A percentile compares a stretch with the other conserved stretches of the same genome.
phyloP scores from a whole-genome alignment of 2,888 invertebrate genomes.

The Andrena chrysosceles region DNA sequence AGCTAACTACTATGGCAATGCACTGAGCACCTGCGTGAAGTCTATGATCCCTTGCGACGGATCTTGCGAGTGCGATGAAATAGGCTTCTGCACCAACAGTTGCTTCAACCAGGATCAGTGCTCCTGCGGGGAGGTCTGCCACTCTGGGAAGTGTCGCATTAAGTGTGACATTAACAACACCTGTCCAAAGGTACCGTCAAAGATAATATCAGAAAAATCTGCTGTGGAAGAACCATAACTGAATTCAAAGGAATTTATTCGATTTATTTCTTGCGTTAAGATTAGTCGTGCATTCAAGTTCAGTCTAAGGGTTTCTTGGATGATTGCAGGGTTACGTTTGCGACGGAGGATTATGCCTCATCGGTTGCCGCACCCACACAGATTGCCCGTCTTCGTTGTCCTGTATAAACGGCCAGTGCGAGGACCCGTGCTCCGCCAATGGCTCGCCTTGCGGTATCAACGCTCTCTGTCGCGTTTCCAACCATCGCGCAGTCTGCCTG shows the following conservation, averaged over 20 bases:
- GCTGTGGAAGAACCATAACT: background rate
- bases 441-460: slow-evolving; percentile 91
- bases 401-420: slow-evolving; percentile 90
- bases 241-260: no score
- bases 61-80: slow-evolving; percentile 92
- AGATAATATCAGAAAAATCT: background rate
- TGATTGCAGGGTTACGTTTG: slow-evolving; percentile 91
- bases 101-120: slow-evolving; percentile 90
- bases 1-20: slow-evolving; percentile 92
- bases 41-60: slow-evolving; percentile 91
- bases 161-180: slow-evolving; percentile 89
- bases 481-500: slow-evolving; percentile 93
- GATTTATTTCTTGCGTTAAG: background rate
- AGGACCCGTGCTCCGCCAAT: slow-evolving; percentile 89
- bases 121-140: slow-evolving; percentile 93
- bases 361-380: slow-evolving; percentile 92
- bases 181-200: slow-evolving; percentile 86
- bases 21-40: slow-evolving; percentile 91
- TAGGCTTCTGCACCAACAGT: slow-evolving; percentile 91
- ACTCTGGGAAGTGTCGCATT: slow-evolving; percentile 90
- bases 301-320: background rate
- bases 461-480: slow-evolving; percentile 92
- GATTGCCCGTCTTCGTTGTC: slow-evolving; percentile 93
- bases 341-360: slow-evolving; percentile 89
- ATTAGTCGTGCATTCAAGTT: background rate